Percentiles rank a stretch among this genome's conserved stretches.
Conservation (phyloP, 2,888 invertebrate genomes). For the Patella pellucida region DNA sequence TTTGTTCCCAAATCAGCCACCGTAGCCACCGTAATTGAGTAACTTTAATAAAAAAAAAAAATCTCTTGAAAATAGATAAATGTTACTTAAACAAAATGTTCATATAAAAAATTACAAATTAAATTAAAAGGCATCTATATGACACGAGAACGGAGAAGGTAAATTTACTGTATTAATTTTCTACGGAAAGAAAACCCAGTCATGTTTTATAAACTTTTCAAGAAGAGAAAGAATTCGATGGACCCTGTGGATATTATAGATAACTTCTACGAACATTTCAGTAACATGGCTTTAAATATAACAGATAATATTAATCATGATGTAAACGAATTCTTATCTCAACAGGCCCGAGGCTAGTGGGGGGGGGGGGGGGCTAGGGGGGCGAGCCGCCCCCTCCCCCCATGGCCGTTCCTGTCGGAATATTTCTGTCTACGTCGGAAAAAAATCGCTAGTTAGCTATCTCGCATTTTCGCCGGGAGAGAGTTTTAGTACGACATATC, state of each 20-base stretch:
- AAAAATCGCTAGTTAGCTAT: too few relatives aligned
- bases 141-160: not conserved
- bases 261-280: not conserved
- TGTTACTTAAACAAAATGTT: not conserved
- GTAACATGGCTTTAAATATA: not conserved
- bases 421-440: too few relatives aligned
- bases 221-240: not conserved
- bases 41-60: not conserved
- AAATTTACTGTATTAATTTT: not conserved
- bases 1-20: too few relatives aligned
- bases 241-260: not conserved
- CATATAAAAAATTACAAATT: not conserved
- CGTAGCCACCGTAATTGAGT: too few relatives aligned
- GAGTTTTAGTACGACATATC: too few relatives aligned
- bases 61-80: not conserved
- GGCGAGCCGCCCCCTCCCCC: too few relatives aligned
- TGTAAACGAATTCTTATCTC: too few relatives aligned
- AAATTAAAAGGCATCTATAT: not conserved
- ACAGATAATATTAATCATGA: too few relatives aligned
- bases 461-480: too few relatives aligned
- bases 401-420: too few relatives aligned
- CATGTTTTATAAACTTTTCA: not conserved
- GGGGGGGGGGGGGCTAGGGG: too few relatives aligned
- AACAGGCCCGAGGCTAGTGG: too few relatives aligned
- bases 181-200: not conserved